phyloP scores from a whole-genome alignment of 53 echinoderm and acorn worm genomes.

The Arbacia lixula region DNA sequence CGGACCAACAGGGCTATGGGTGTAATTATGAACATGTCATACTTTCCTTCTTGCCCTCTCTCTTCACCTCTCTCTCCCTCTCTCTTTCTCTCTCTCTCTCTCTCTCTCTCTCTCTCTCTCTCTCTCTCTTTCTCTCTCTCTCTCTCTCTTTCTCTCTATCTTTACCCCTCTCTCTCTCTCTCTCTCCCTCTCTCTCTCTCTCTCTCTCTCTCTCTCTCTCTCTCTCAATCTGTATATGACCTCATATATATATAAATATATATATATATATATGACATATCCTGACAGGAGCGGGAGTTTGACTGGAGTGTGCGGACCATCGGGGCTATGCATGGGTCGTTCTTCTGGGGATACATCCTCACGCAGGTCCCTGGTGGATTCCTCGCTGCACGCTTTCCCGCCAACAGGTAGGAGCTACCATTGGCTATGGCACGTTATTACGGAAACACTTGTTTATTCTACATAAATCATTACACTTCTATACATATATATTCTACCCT shows the following conservation, averaged over 20 bases:
- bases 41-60: too few relatives aligned
- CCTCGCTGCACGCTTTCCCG: conserved; percentile 87
- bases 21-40: too few relatives aligned
- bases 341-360: conserved; percentile 97
- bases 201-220: not conserved
- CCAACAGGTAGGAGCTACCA: conserved; percentile 79
- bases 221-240: too few relatives aligned
- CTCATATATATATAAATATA: too few relatives aligned
- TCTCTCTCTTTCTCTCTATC: not conserved
- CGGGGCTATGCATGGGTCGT: conserved; percentile 90
- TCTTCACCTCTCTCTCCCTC: too few relatives aligned
- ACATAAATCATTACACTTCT: too few relatives aligned
- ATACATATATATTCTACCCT: too few relatives aligned
- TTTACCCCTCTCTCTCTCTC: not conserved
- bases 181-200: too few relatives aligned
- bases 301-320: conserved; percentile 84
- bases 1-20: too few relatives aligned
- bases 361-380: conserved; percentile 98
- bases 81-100: not conserved
- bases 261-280: too few relatives aligned
- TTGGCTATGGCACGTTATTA: too few relatives aligned
- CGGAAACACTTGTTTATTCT: too few relatives aligned
- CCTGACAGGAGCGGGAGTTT: conserved; percentile 91
- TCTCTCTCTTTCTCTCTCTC: not conserved
- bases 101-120: not conserved